These are phyloP conservation scores for Eupithecia inturbata DNA, from an alignment of 2,888 invertebrate species.

Conservation along the genomic window DNA sequence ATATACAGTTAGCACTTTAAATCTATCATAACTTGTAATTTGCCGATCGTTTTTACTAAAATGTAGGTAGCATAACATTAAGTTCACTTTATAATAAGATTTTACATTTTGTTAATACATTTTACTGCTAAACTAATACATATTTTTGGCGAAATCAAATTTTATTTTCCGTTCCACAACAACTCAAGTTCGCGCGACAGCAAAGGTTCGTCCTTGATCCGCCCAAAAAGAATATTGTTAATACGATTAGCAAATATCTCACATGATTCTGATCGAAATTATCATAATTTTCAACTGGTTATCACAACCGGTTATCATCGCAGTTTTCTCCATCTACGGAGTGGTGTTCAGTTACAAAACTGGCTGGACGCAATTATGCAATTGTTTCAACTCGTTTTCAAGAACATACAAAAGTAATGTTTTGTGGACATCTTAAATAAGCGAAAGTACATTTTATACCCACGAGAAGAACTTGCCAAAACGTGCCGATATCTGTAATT, in stretches of 20 bases:
- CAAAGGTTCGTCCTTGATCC: not conserved
- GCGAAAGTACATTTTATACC: conserved; percentile 1
- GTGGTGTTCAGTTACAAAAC: conserved; percentile 38
- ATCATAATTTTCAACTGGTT: conserved; percentile 30
- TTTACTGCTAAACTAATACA: not conserved
- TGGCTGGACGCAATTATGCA: conserved; percentile 39
- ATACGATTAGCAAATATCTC: conserved; percentile 8
- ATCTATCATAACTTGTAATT: no score
- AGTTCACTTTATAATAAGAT: not conserved
- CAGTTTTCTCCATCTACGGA: conserved; percentile 40
- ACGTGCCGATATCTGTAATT: not conserved
- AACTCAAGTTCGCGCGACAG: not conserved
- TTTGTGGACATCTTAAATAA: conserved; percentile 9
- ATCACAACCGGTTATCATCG: conserved; percentile 42
- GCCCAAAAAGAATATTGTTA: not conserved
- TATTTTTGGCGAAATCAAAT: not conserved
- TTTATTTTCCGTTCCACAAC: not conserved
- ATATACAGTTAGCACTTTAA: no score
- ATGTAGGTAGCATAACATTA: not conserved
- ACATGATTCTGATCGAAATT: conserved; percentile 14
- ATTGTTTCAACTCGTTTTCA: conserved; percentile 40
- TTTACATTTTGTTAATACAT: not conserved
- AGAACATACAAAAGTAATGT: conserved; percentile 27
- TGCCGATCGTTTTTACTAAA: not conserved
- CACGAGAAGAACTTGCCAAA: not conserved